Base-by-base conservation (phyloP, 2,797 vertebrate species). In the Varecia variegata region DNA sequence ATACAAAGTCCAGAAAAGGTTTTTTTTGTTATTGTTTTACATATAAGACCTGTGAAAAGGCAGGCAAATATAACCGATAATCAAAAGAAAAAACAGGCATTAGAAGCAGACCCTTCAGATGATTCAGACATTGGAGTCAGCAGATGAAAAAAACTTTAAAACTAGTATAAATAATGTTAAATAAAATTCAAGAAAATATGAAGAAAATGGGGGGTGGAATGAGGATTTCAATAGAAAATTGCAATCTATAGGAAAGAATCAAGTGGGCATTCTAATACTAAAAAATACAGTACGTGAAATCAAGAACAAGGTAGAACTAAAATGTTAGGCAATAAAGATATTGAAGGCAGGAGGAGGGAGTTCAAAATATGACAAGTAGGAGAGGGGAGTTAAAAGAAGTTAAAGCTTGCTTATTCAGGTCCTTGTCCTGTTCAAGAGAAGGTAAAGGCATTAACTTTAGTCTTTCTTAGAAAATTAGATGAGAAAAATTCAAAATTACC, bases 71-170 rank as follows among this genome's bases (percentile, higher is more conserved):
- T 43, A 96, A 83, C 21, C 6, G 32, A 81, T 86, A 82, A 86
- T 56, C 82, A 79, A 91, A 88, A 91, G 60, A 87, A 96, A 47
- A 91, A 77, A 87, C 1, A 50, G 14, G 35, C 70, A 67, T 83
- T 91, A 93, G 70, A 88, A 88, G 68, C 13, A 73, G 76, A 88
- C 18, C 18, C 45, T 77, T 87, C 14, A 58, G 38, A 71, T 52
- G 80, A 79, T 52, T 83, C 62, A 79, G 52, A 52, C 54, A 27
- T 18, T 43, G 10, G 47, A 77, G 45, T 47, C 77, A 30, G 25
- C 30, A 88, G 21, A 84, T 52, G 58, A 89, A 80, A 35, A 62
- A 58, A 3, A 11, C 70, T 71, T 93, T 27, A 84, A 84, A 82
- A 65, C 62, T 73, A 35, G 25, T 89, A 40, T 52, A 84, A 80